Evolutionary conservation across 35 echinoderm and acorn worm species (phyloP).

Genomic region (Ophioderma brevispina): DNA sequence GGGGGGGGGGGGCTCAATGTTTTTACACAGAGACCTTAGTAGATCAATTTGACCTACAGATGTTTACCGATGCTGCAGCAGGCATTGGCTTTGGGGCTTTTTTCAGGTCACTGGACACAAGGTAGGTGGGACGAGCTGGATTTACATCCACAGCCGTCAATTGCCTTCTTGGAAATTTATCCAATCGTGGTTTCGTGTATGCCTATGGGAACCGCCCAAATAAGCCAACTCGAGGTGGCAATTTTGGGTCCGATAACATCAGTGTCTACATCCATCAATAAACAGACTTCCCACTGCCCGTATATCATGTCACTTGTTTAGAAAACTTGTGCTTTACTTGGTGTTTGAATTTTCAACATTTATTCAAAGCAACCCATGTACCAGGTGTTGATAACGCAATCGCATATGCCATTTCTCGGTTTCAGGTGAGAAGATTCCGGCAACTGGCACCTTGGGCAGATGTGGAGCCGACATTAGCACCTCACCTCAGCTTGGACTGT

Average conservation of each 20-base stretch:
- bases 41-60: neutral
- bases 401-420: slow-evolving; percentile 28
- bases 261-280: slow-evolving; percentile 27
- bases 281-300: slow-evolving; percentile 29
- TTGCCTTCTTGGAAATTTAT: slow-evolving; percentile 30
- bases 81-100: slow-evolving; percentile 40
- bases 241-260: slow-evolving; percentile 56
- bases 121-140: neutral
- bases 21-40: no score
- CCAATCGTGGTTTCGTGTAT: slow-evolving; percentile 29
- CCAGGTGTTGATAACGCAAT: slow-evolving; percentile 32
- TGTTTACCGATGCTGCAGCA: slow-evolving; percentile 29
- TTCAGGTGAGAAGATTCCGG: slow-evolving; percentile 17
- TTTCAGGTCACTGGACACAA: slow-evolving; percentile 14
- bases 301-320: slow-evolving; percentile 20
- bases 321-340: neutral
- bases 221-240: neutral
- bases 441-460: slow-evolving; percentile 21
- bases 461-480: neutral
- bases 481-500: neutral
- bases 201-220: neutral
- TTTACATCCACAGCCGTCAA: neutral
- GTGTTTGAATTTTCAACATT: slow-evolving; percentile 8
- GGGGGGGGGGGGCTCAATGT: no score
- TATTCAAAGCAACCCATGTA: slow-evolving; percentile 17